Base-by-base conservation (phyloP, 2,797 vertebrate species). In the Morus bassanus region DNA sequence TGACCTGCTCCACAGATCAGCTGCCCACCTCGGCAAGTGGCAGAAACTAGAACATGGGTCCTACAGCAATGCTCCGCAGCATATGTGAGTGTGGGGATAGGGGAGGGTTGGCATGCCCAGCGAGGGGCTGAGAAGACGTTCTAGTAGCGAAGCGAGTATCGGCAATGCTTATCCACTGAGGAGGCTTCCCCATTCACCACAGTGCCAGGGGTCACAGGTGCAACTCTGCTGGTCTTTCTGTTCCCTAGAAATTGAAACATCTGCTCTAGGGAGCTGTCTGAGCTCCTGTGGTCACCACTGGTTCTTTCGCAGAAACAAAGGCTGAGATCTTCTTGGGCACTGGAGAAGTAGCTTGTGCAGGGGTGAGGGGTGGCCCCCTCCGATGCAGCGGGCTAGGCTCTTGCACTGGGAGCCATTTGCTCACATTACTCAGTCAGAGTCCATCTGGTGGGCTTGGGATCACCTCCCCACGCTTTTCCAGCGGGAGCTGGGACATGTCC, bases 21-120 rank as follows among this genome's bases (percentile, higher is more conserved):
- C 99, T 1, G 98, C 99, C 83, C 99, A 99, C 97, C 98, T 99
- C 15, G 99, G 99, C 94, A 99, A 99, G 94, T 99, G 99, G 99
- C 99, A 99, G 98, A 99, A 99, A 73, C 98, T 99, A 69, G 99
- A 99, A 97, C 99, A 99, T 9, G 99, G 99, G 57, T 99, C 99
- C 10, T 99, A 99, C 98, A 99, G 99, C 97, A 99, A 99, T 79
- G 98, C 99, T 28, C 99, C 99, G 27, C 99, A 99, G 97, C 99
- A 99, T 97, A 98, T 99, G 99, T 99, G 97, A 99, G 99, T 98
- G 83, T 80, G 79, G 90, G 64, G 33, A 43, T 13, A 61, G 61
- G 45, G 33, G 87, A 28, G 60, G 73, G 31, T 54, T 64, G 30
- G 73, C 13, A 25, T 25, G 54, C 46, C 54, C 50, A 16, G 25